phyloP scores from a whole-genome alignment of 2,888 invertebrate species.

The Cheilosia impressa region DNA sequence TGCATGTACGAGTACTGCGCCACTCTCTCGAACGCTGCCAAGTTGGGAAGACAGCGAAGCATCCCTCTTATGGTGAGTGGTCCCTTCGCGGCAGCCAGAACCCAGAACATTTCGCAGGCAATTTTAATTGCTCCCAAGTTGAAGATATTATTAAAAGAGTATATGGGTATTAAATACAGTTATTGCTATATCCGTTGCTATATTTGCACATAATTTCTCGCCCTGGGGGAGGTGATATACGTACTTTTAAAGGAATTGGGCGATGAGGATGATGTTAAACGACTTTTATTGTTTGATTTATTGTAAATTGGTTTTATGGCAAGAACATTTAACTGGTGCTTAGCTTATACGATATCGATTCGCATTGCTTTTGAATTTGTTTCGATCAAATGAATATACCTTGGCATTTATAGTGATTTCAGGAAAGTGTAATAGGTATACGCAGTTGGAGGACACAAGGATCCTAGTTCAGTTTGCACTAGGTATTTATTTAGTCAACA shows the following conservation, averaged over 20 bases:
- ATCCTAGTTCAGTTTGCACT: no score
- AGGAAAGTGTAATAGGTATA: no score
- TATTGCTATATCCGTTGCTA: constrained; percentile 68
- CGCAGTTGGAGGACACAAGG: no score
- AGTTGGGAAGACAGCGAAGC: constrained; percentile 23
- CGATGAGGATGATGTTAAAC: constrained; percentile 64
- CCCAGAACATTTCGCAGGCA: constrained; percentile 45
- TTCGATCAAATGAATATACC: neutral
- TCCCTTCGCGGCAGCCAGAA: constrained; percentile 20
- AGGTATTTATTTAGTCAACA: no score
- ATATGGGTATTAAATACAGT: constrained; percentile 72
- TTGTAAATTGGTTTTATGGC: constrained; percentile 65
- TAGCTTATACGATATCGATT: constrained; percentile 9
- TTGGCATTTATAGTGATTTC: no score
- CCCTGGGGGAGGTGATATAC: constrained; percentile 56
- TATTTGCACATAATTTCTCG: constrained; percentile 63
- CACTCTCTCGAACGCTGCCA: constrained; percentile 26
- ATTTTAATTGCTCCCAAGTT: constrained; percentile 74
- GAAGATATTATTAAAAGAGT: constrained; percentile 70
- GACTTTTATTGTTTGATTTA: constrained; percentile 70
- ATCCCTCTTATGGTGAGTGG: constrained; percentile 19
- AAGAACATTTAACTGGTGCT: constrained; percentile 56
- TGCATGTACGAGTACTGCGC: neutral
- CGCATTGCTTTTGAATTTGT: constrained; percentile 49
- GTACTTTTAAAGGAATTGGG: constrained; percentile 25